Base-by-base conservation (phyloP, 2,113 vertebrate species). In the Salvelinus namaycush region DNA sequence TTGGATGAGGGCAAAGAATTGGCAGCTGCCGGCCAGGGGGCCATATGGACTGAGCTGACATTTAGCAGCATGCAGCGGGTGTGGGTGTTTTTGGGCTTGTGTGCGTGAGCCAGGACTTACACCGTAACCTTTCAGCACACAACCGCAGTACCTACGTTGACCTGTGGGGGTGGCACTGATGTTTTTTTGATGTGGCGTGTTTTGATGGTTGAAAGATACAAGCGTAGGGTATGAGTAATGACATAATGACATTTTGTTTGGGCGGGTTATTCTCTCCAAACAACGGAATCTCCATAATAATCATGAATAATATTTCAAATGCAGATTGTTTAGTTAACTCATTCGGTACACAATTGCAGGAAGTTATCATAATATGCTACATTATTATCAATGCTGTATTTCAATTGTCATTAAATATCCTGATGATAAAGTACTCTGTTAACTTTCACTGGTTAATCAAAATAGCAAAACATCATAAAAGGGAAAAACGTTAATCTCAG, bases 41-140 rank as follows among this genome's bases (percentile, higher is more conserved):
- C 81, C 81, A 81, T 84, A 85, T 83, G 86, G 83, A 71, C 79
- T 20, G 27, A 66, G 73, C 54, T 86, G 82, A 86, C 84, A 86
- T 84, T 86, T 85, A 85, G 22, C 74, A 79, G 75, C 76, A 74
- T 76, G 76, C 68, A 22, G 65, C 18, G 34, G 22, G 11, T 24
- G 69, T 67, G 64, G 66, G 75, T 67, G 34, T 49, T 65, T 68
- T 16, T 39, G 69, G 20, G n/a, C 16, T 29, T 22, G 31, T 69
- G 67, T 20, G 68, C 77, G 74, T 71, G 44, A 68, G 76, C 74
- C 70, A 75, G 77, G 77, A 77, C 72, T 77, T 22, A 9, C 5
- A 49, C 26, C 60, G 72, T 85, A 85, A 85, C 83, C 80, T 85
- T 85, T 85, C 74, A 60, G 74, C 79, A 76, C 67, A 60, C 54